Percentiles rank a stretch among this genome's conserved stretches.
phyloP scores from a whole-genome alignment of 2,888 invertebrate species.

The Limnephilus lunatus region DNA sequence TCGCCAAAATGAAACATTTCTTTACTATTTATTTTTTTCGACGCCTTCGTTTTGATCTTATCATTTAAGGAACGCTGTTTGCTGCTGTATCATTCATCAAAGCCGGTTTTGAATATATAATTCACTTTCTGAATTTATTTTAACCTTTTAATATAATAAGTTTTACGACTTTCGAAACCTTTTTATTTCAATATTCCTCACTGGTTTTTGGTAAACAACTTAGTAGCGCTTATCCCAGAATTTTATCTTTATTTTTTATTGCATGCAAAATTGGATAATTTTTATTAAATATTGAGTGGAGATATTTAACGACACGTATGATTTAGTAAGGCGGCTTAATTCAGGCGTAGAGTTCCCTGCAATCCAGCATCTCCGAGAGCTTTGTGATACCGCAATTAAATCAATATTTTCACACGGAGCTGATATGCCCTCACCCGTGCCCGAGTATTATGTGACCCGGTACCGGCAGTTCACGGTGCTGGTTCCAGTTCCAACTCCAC shows the following conservation, averaged over 20 bases:
- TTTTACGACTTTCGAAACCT: neutral
- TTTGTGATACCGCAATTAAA: conserved; percentile 37
- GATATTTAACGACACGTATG: neutral
- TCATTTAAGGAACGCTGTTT: conserved; percentile 27
- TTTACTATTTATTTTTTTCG: conserved; percentile 32
- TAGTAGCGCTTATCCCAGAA: neutral
- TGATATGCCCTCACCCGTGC: conserved; percentile 32
- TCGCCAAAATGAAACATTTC: conserved; percentile 21
- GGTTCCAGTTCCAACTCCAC: conserved; percentile 9
- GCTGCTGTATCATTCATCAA: conserved; percentile 35
- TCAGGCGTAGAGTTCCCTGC: neutral
- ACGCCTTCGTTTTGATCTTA: conserved; percentile 27
- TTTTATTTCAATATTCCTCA: neutral
- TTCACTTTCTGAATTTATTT: conserved; percentile 15
- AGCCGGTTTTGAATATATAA: conserved; percentile 16
- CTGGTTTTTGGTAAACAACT: neutral
- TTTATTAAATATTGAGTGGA: neutral
- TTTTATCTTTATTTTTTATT: neutral
- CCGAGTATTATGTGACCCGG: neutral
- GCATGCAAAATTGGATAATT: neutral
- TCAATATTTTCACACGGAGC: conserved; percentile 52
- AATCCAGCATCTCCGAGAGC: neutral
- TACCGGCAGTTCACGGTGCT: neutral
- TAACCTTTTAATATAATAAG: conserved; percentile 7
- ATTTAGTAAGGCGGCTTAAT: neutral